Percentiles rank a stretch among this genome's conserved stretches.
Conservation (phyloP, 2,888 invertebrate species). For the Mylabris sibirica region DNA sequence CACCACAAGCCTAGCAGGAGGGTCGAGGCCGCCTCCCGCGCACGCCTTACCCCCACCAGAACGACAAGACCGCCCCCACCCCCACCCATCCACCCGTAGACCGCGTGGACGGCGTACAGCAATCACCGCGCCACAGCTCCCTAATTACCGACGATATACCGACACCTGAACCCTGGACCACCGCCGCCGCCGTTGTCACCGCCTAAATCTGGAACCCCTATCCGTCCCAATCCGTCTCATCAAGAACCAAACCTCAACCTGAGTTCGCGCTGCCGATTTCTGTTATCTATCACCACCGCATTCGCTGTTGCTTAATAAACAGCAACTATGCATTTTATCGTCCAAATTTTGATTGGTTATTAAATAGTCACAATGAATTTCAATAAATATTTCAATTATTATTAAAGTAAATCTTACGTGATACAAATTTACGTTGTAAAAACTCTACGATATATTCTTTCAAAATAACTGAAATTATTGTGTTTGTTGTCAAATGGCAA, state of each 20-base stretch:
- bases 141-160: conserved; percentile 58
- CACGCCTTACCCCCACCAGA: conserved; percentile 57
- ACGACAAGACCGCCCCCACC: conserved; percentile 57
- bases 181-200: conserved; percentile 18
- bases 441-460: not conserved
- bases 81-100: conserved; percentile 58
- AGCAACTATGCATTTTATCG: not conserved
- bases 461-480: conserved; percentile 4
- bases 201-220: not conserved
- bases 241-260: not conserved
- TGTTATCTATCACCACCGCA: not conserved
- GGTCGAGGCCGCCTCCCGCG: conserved; percentile 60
- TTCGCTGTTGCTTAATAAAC: not conserved
- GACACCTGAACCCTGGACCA: conserved; percentile 52
- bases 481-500: not conserved
- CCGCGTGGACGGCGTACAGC: conserved; percentile 60
- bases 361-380: not conserved
- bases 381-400: too few species aligned
- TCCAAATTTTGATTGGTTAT: not conserved
- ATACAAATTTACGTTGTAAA: too few species aligned
- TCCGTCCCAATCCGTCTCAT: not conserved
- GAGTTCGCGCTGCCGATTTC: not conserved
- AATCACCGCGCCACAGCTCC: conserved; percentile 57
- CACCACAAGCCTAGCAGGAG: conserved; percentile 52
- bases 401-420: too few species aligned